A percentile compares a stretch with the other conserved stretches of the same genome.
Conservation (phyloP, 2,797 vertebrate species). For the Tenualosa thibaudeaui region DNA sequence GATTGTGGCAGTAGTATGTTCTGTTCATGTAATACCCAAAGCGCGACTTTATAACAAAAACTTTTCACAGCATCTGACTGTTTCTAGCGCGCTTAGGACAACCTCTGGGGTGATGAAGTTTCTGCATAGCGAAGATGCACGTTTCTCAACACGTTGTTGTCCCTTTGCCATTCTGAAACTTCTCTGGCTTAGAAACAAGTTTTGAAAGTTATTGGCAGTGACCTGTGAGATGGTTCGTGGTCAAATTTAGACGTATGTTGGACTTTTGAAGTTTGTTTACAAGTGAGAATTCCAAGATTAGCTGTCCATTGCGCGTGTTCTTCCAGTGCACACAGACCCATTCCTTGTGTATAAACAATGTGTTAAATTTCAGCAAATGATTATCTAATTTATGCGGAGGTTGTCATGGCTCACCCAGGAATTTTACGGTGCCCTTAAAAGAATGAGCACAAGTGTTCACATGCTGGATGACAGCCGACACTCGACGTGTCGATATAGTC, state of each 20-base stretch:
- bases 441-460: not conserved
- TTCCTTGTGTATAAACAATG: conserved; percentile 19
- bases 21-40: not conserved
- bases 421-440: not conserved
- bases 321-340: not conserved
- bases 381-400: not conserved
- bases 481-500: not conserved
- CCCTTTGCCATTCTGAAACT: not conserved
- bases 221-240: not conserved
- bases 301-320: not conserved
- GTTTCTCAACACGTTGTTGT: conserved; percentile 14
- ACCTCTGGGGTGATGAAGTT: conserved; percentile 8
- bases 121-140: conserved; percentile 25
- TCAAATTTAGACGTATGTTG: not conserved
- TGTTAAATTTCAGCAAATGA: not conserved
- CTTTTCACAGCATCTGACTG: not conserved
- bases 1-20: not conserved
- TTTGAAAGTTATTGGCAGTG: not conserved
- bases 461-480: not conserved
- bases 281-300: conserved; percentile 3
- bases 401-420: not conserved
- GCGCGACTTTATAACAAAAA: not conserved
- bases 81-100: not conserved
- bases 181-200: not conserved
- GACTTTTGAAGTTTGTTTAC: not conserved